A percentile compares a stretch with the other conserved stretches of the same genome.
These are phyloP conservation scores for Ischnus inquisitorius DNA, from an alignment of 2,888 invertebrate species.

Conservation along the genomic window DNA sequence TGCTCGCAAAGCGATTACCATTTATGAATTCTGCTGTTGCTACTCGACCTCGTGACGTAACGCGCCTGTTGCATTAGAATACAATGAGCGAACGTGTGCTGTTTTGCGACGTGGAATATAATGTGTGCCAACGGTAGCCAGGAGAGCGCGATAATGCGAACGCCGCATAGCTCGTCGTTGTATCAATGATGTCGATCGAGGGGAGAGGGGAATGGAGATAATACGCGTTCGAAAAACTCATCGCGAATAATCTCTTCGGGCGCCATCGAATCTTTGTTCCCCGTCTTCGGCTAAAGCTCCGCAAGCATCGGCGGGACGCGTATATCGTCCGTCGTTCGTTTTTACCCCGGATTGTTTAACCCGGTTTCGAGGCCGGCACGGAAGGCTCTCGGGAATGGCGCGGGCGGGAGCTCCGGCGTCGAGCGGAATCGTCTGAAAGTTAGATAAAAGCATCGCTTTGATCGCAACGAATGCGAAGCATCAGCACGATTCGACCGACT, in stretches of 20 bases:
- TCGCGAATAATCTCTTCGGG: background rate
- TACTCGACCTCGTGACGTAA: conserved; percentile 63
- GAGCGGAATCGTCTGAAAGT: conserved; percentile 37
- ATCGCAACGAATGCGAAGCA: conserved; percentile 53
- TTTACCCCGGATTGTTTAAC: background rate
- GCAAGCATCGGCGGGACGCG: background rate
- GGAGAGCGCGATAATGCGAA: conserved; percentile 21
- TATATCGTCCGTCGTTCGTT: background rate
- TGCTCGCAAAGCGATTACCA: conserved; percentile 52
- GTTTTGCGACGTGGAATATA: conserved; percentile 42
- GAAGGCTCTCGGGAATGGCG: background rate
- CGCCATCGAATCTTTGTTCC: background rate
- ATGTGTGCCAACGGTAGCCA: conserved; percentile 46
- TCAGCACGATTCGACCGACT: conserved; percentile 42
- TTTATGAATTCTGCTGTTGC: conserved; percentile 62
- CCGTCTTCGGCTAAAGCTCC: background rate
- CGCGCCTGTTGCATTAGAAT: conserved; percentile 60
- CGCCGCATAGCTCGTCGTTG: background rate
- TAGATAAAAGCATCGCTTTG: conserved; percentile 70
- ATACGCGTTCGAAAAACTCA: background rate
- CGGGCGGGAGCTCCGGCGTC: background rate
- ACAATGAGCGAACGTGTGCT: conserved; percentile 62
- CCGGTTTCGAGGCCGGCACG: background rate
- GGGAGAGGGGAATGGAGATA: conserved; percentile 21
- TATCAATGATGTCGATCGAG: conserved; percentile 10